Evolutionary conservation across 2,797 vertebrate species (phyloP).

Genomic region (Sebastes miniatus): DNA sequence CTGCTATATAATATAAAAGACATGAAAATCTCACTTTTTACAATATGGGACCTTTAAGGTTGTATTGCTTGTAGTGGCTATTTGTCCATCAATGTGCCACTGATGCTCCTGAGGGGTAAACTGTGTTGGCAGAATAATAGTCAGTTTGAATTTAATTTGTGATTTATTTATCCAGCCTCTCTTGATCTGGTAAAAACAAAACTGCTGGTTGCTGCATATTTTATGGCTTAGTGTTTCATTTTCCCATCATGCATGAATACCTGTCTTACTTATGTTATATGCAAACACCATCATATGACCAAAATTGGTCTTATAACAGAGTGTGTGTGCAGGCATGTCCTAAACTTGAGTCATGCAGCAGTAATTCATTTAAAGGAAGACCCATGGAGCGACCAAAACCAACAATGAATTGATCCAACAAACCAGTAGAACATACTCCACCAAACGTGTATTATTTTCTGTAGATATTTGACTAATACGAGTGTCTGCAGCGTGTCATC

Average conservation of each 20-base stretch:
- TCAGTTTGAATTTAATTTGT: neutral
- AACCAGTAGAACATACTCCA: neutral
- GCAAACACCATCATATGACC: no score
- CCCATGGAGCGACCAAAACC: neutral
- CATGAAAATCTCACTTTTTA: no score
- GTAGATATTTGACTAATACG: neutral
- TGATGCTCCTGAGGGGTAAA: neutral
- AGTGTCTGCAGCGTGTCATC: neutral
- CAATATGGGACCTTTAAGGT: neutral
- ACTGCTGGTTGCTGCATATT: neutral
- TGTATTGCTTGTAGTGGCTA: neutral
- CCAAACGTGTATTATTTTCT: neutral
- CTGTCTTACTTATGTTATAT: neutral
- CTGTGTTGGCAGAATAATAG: neutral
- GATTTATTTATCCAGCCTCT: neutral
- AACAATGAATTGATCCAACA: neutral
- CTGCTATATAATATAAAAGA: no score
- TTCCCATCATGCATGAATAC: neutral
- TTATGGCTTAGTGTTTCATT: neutral
- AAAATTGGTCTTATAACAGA: no score
- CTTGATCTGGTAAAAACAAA: neutral
- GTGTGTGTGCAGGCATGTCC: neutral
- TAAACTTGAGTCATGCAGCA: neutral
- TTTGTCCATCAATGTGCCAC: neutral
- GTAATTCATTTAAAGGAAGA: neutral